Percentiles rank a stretch among this genome's conserved stretches.
Evolutionary conservation across 2,113 vertebrate species (phyloP).

Genomic region (Daboia siamensis): DNA sequence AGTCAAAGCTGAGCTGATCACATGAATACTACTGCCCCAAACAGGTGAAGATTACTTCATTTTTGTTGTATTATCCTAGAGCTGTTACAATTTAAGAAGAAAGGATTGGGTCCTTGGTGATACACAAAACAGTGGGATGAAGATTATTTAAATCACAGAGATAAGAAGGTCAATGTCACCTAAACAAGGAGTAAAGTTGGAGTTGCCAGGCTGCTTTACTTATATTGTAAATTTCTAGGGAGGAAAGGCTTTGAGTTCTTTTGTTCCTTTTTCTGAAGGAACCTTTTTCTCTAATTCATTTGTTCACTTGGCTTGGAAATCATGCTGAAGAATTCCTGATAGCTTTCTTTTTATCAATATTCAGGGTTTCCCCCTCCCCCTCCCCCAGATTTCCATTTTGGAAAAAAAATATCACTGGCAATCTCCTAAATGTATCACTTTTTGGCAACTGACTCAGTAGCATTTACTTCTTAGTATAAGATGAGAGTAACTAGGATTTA

Average conservation of each 20-base stretch:
- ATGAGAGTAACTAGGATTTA: neutral
- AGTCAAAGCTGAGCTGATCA: neutral
- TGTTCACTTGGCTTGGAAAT: neutral
- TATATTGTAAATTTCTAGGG: neutral
- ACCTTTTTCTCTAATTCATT: neutral
- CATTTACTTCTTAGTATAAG: neutral
- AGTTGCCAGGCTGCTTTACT: neutral
- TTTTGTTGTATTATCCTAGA: neutral
- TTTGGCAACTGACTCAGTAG: neutral
- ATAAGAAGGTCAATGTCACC: neutral
- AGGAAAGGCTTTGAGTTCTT: neutral
- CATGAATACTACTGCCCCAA: neutral
- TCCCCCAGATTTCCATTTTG: neutral
- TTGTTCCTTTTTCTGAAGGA: neutral
- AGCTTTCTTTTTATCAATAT: neutral
- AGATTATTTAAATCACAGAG: neutral
- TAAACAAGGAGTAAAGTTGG: neutral
- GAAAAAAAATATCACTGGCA: neutral
- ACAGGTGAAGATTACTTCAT: neutral
- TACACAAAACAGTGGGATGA: neutral
- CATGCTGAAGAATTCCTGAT: neutral
- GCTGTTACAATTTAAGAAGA: neutral
- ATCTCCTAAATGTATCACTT: neutral
- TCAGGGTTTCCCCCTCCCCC: neutral
- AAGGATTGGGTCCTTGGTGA: neutral